phyloP scores from a whole-genome alignment of 1,140 invertebrate species.

The Scaptomyza graminum region DNA sequence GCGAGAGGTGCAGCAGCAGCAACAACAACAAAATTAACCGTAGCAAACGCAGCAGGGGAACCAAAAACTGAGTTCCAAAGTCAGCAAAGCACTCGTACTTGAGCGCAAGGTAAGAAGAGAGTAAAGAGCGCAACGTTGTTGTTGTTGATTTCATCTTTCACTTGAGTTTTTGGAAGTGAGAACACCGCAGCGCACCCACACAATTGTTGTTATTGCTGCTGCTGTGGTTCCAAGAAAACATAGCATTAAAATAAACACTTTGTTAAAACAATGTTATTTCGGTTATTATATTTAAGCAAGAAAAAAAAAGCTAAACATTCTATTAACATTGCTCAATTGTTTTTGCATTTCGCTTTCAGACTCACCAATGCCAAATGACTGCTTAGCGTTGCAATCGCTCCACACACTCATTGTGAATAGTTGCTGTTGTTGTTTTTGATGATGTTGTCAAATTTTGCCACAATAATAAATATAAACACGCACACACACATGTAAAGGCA shows the following conservation, averaged over 20 bases:
- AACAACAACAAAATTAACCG: conserved; percentile 54
- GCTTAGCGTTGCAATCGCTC: conserved; percentile 79
- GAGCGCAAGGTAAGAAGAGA: conserved; percentile 26
- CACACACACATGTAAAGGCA: conserved; percentile 39
- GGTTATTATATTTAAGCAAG: conserved; percentile 41
- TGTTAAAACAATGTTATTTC: conserved; percentile 60
- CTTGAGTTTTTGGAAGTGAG: conserved; percentile 31
- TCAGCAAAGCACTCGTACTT: conserved; percentile 30
- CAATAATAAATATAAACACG: conserved; percentile 35
- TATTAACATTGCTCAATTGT: conserved; percentile 23
- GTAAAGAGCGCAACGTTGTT: conserved; percentile 2
- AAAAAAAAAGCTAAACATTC: conserved; percentile 24
- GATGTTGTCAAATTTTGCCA: conserved; percentile 69
- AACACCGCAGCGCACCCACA: conserved; percentile 40
- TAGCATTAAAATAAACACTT: conserved; percentile 45
- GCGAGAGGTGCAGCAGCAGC: conserved; percentile 49
- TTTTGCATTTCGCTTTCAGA: conserved; percentile 27
- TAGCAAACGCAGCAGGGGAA: conserved; percentile 60
- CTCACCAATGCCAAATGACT: conserved; percentile 82
- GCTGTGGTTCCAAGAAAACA: conserved; percentile 39
- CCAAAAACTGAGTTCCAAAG: conserved; percentile 29
- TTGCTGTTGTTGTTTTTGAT: conserved; percentile 47
- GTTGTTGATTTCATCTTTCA: conserved; percentile 5
- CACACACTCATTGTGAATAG: conserved; percentile 69
- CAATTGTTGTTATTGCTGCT: conserved; percentile 15